Evolutionary conservation across 2,113 vertebrate species (phyloP), one percentile per base, ranked within the genome.

Genomic region (Ornithorhynchus anatinus): DNA sequence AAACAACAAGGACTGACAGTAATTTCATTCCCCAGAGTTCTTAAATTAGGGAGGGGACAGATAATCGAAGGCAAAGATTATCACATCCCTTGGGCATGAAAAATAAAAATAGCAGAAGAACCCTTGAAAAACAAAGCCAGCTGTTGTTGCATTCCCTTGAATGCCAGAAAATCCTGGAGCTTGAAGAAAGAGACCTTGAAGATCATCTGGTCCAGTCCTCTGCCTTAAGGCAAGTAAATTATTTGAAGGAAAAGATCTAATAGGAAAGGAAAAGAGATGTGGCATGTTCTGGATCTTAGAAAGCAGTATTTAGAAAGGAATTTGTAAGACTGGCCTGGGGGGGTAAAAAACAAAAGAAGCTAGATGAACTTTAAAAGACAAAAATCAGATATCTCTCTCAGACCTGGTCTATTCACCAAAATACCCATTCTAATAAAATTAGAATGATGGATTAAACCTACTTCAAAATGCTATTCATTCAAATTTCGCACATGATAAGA

Each of bases 61-160:
- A 59, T 81, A 75, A 87, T 87, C 81, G 52, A 29, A 80, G 53
- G 47, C 56, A 62, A 53, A 75, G 72, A 72, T 63, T 66, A 77
- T 81, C 83, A 64, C 83, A 85, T 87, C 81, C 63, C 57, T 77
- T 44, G 66, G n/a, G n/a, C n/a, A n/a, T n/a, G n/a, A n/a, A 53
- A 22, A 77, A 72, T 12, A 45, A 45, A 58, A 79, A 72, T 67
- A 72, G 47, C 75, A 85, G 86, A 75, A 82, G 84, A 59, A 40
- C 59, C 16, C 63, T 81, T 78, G 72, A 72, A 79, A 79, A 85
- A 43, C 58, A 9, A 51, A 40, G 61, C 72, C 80, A 58, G 59
- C 81, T 87, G 74, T 77, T 72, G 81, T 81, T 84, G 84, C 59
- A 67, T 79, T 77, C 48, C 75, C 48, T 44, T 80, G 80, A 77